A percentile compares a stretch with the other conserved stretches of the same genome.
phyloP scores from a whole-genome alignment of 2,797 vertebrate species.

The Sciurus vulgaris region DNA sequence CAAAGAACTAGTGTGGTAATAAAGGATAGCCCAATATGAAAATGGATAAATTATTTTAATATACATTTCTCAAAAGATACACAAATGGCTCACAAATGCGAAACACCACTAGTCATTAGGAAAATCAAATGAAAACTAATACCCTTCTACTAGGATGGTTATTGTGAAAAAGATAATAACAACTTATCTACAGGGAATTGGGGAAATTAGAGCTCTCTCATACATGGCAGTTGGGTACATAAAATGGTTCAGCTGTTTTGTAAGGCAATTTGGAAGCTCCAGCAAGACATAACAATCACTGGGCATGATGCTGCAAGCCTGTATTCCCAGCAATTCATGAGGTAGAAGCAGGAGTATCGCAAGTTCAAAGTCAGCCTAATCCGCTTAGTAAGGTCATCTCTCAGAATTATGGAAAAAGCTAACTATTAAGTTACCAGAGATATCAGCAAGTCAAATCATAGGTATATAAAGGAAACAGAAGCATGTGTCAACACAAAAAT shows the following conservation, averaged over 20 bases:
- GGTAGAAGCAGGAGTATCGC: too few species aligned
- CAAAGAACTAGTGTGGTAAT: background rate
- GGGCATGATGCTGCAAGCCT: too few species aligned
- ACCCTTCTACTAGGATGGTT: background rate
- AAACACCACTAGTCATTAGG: background rate
- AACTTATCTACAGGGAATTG: background rate
- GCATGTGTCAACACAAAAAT: background rate
- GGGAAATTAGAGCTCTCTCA: background rate
- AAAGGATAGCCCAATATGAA: background rate
- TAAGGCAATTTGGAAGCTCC: background rate
- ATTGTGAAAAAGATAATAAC: background rate
- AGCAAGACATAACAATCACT: background rate
- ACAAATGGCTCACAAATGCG: background rate
- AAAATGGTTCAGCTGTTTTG: background rate
- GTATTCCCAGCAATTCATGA: too few species aligned
- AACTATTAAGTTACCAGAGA: background rate
- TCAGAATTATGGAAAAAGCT: too few species aligned
- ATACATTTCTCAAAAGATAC: background rate
- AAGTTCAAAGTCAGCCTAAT: too few species aligned
- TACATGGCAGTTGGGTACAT: background rate
- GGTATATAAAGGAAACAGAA: background rate
- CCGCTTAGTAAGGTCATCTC: too few species aligned
- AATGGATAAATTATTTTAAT: background rate
- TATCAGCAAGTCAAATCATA: background rate
- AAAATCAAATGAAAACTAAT: background rate